Evolutionary conservation across 92 coral and sea anemone genomes (phyloP).

Genomic region (Phenganax subtilis): DNA sequence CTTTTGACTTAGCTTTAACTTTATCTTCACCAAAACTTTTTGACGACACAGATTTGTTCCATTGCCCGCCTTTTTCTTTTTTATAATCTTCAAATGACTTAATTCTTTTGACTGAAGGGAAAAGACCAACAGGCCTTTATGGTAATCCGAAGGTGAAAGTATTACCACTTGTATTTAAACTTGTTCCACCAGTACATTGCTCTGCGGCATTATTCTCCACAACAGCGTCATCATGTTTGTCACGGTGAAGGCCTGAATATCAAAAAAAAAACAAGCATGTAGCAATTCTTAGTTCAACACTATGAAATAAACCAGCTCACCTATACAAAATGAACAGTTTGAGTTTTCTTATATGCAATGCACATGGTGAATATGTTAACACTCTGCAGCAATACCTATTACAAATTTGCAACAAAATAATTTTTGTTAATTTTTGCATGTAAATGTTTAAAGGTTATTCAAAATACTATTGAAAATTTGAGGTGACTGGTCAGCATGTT

Average conservation of each 20-base stretch:
- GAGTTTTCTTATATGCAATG: no score
- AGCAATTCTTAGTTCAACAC: no score
- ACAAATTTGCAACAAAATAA: no score
- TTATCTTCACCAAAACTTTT: background rate
- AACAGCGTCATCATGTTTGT: background rate
- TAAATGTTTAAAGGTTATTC: no score
- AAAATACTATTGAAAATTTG: no score
- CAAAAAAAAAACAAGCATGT: no score
- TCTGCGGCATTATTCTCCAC: background rate
- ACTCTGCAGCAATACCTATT: no score
- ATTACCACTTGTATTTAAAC: background rate
- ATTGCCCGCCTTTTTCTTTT: constrained; percentile 1
- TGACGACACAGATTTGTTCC: constrained; percentile 11
- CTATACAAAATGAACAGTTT: no score
- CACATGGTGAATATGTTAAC: no score
- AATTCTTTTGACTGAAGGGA: background rate
- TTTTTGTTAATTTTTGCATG: no score
- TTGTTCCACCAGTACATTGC: background rate
- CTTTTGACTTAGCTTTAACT: constrained; percentile 5
- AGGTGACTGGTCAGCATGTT: no score
- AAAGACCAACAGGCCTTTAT: constrained; percentile 12
- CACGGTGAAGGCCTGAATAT: background rate
- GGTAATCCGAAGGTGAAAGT: background rate
- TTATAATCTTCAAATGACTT: constrained; percentile 14
- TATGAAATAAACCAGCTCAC: no score